A percentile compares a stretch with the other conserved stretches of the same genome.
Conservation (phyloP, 1,140 invertebrate genomes). For the Lepidurus couesii region DNA sequence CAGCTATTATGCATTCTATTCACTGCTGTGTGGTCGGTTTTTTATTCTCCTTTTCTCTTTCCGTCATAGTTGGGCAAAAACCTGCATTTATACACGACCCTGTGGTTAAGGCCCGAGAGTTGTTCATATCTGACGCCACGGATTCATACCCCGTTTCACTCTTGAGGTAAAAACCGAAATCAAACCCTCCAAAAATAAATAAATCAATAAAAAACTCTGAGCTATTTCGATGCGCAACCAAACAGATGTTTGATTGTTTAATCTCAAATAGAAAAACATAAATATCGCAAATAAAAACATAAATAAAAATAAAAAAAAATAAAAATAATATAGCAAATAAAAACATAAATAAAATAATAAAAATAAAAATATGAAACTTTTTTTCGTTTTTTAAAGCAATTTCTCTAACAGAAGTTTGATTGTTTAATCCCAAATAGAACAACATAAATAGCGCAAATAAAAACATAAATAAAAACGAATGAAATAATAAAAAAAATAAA, state of each 20-base stretch:
- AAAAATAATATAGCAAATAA: background rate
- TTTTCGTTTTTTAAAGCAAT: background rate
- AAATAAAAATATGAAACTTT: too few species aligned
- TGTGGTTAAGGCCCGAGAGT: slow-evolving; percentile 47
- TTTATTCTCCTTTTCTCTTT: background rate
- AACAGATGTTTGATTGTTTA: background rate
- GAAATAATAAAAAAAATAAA: too few species aligned
- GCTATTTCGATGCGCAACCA: background rate
- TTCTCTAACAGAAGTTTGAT: background rate
- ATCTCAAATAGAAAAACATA: background rate
- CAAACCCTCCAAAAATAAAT: background rate
- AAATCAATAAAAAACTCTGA: background rate
- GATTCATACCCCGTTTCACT: slow-evolving; percentile 53
- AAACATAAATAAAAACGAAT: too few species aligned
- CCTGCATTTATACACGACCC: slow-evolving; percentile 45
- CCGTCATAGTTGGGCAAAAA: slow-evolving; percentile 38
- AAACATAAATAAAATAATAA: background rate
- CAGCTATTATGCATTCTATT: background rate
- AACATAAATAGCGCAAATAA: too few species aligned
- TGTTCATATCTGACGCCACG: slow-evolving; percentile 52
- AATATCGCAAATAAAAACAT: background rate
- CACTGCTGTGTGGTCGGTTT: background rate
- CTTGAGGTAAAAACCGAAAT: slow-evolving; percentile 43
- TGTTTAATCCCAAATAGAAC: too few species aligned
- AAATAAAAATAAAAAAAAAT: background rate